A percentile compares a stretch with the other conserved stretches of the same genome.
These are phyloP conservation scores for Bambusicola thoracicus DNA, from an alignment of 2,113 vertebrate genomes.

Conservation along the genomic window DNA sequence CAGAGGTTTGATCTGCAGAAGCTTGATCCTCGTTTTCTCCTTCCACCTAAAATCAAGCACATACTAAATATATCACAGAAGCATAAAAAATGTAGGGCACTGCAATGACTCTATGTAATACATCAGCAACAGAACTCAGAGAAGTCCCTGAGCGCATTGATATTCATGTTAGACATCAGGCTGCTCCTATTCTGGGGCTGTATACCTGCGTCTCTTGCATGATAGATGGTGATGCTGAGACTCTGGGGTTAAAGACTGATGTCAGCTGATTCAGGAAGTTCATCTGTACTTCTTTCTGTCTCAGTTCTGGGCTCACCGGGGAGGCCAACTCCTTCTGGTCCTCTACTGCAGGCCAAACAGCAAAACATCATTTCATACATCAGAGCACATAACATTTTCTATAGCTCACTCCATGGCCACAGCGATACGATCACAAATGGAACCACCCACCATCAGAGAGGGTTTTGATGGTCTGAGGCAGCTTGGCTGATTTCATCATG, in stretches of 20 bases:
- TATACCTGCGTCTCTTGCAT: constrained; percentile 85
- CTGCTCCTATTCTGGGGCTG: not conserved
- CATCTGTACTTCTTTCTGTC: constrained; percentile 98
- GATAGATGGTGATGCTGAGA: constrained; percentile 80
- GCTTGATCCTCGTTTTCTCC: constrained; percentile 90
- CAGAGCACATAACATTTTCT: not conserved
- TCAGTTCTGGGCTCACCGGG: constrained; percentile 91
- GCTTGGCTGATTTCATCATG: constrained; percentile 99
- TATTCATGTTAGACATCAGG: not conserved
- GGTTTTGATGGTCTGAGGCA: constrained; percentile 97
- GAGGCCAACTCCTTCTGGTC: constrained; percentile 95
- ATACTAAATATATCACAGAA: not conserved
- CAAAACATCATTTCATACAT: not conserved
- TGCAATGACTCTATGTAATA: not conserved
- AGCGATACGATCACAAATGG: not conserved
- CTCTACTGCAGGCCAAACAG: constrained; percentile 82
- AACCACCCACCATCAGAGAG: constrained; percentile 90
- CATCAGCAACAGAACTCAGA: not conserved
- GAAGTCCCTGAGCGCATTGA: not conserved
- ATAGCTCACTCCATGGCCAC: not conserved
- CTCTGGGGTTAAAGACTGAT: constrained; percentile 95
- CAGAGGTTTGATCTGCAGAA: constrained; percentile 88
- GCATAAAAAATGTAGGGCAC: not conserved
- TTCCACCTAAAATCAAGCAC: constrained; percentile 80
- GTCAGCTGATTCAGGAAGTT: constrained; percentile 98